Percentiles rank a stretch among this genome's conserved stretches.
Evolutionary conservation across 2,888 invertebrate species (phyloP).

Genomic region (Mesorhabditis belari): DNA sequence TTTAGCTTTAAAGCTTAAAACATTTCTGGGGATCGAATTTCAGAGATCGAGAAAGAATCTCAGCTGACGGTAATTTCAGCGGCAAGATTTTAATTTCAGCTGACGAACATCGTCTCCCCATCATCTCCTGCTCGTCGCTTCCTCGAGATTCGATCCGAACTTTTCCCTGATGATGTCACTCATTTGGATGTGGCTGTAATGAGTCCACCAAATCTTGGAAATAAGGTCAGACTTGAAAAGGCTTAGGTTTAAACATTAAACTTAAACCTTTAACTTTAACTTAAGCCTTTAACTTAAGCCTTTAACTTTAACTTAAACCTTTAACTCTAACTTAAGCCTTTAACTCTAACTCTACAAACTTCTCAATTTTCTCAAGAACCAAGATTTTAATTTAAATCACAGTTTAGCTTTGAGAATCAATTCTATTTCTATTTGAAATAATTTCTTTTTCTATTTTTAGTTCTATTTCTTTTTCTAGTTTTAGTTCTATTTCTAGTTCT

Average conservation of each 20-base stretch:
- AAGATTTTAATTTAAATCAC: too few species aligned
- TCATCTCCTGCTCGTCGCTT: constrained; percentile 32
- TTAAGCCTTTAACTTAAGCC: not conserved
- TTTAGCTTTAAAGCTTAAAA: too few species aligned
- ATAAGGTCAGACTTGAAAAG: constrained; percentile 9
- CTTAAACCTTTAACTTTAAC: constrained; percentile 17
- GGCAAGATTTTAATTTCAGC: constrained; percentile 15
- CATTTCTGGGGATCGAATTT: too few species aligned
- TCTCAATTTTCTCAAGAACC: constrained; percentile 22
- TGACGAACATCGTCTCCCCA: constrained; percentile 39
- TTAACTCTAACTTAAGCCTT: too few species aligned
- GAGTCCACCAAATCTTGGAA: constrained; percentile 34
- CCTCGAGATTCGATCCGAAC: constrained; percentile 23
- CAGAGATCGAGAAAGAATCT: constrained; percentile 5
- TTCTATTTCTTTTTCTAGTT: too few species aligned
- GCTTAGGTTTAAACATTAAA: constrained; percentile 21
- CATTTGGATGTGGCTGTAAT: constrained; percentile 38
- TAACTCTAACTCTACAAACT: constrained; percentile 6
- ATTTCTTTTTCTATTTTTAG: too few species aligned
- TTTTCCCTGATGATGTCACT: constrained; percentile 24
- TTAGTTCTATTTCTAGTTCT: too few species aligned
- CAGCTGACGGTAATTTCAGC: not conserved
- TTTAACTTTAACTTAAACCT: too few species aligned
- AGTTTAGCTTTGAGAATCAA: too few species aligned
- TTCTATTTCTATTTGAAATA: too few species aligned